These are phyloP conservation scores for Pseudocheirus occidentalis DNA, from an alignment of 2,797 vertebrate species.

Conservation along the genomic window DNA sequence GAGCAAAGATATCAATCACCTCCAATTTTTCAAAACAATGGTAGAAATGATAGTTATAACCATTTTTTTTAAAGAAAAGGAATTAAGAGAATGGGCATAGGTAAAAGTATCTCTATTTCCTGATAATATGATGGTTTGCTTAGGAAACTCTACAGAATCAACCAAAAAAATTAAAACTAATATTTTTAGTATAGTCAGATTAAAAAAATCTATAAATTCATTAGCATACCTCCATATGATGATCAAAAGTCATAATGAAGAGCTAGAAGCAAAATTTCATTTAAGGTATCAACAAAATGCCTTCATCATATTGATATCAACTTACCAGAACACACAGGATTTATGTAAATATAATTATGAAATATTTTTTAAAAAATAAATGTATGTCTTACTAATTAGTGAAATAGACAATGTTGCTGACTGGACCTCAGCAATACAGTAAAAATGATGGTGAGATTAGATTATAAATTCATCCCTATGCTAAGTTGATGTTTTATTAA, in stretches of 20 bases:
- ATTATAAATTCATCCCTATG: background rate
- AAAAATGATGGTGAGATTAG: background rate
- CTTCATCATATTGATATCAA: background rate
- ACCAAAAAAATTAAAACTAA: background rate
- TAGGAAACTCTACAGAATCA: background rate
- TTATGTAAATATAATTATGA: background rate
- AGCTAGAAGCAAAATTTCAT: background rate
- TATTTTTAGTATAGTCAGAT: background rate
- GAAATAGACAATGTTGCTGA: background rate
- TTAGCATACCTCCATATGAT: background rate
- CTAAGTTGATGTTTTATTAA: background rate
- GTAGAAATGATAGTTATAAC: background rate
- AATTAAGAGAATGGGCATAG: background rate
- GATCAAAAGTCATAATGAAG: background rate
- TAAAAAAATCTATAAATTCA: background rate
- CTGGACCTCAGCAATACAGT: background rate
- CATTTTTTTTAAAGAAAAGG: background rate
- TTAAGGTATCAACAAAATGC: background rate
- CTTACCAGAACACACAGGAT: background rate
- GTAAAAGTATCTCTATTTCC: background rate
- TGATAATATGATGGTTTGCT: background rate
- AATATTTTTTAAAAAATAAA: background rate
- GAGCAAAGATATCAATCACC: background rate
- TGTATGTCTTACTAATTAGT: background rate
- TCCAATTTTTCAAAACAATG: background rate